Evolutionary conservation across 2,113 vertebrate genomes (phyloP), one percentile per base, ranked within the genome.

Genomic region (Anolis sagrei): DNA sequence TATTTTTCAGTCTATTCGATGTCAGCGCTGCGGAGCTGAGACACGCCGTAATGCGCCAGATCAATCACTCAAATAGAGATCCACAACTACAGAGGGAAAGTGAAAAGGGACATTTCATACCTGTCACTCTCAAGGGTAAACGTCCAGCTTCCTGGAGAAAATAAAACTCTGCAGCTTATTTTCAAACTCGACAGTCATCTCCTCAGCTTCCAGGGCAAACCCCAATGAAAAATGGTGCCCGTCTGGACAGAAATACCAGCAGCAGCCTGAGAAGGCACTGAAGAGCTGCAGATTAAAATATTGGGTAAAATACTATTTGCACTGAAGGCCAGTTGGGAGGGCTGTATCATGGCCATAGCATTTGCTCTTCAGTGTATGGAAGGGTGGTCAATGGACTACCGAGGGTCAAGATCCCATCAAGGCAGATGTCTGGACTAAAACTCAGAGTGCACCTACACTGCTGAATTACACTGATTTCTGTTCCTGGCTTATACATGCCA

Each of bases 61-160:
- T 94, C 94, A 92, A 92, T 96, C 95, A 95, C 91, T 92, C 81
- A 61, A 74, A 89, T 61, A 87, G 85, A 92, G 89, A 93, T 84
- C 86, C 92, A 87, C 92, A 93, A 90, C 92, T 95, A 82, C 76
- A 81, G 36, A 79, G 61, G 27, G 5, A 29, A 36, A 7, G 86
- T 93, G 86, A 29, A 68, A 87, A 88, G 39, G 73, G 90, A 88
- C 80, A 86, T 68, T 95, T 95, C 95, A 92, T 92, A 91, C 81
- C 92, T 95, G 95, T 95, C 95, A 93, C 39, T 84, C 85, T 95
- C 96, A 97, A 96, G 95, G 95, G 92, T 94, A 94, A 95, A 91
- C 90, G 79, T 61, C 81, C 91, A 83, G 75, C 61, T 79, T 87
- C 87, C 23, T 0, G 80, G 86, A 34, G 1, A 70, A 81, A 79